Evolutionary conservation across 1,140 invertebrate species (phyloP), one percentile per base, ranked within the genome.

Genomic region (Tetramorium alpestre): DNA sequence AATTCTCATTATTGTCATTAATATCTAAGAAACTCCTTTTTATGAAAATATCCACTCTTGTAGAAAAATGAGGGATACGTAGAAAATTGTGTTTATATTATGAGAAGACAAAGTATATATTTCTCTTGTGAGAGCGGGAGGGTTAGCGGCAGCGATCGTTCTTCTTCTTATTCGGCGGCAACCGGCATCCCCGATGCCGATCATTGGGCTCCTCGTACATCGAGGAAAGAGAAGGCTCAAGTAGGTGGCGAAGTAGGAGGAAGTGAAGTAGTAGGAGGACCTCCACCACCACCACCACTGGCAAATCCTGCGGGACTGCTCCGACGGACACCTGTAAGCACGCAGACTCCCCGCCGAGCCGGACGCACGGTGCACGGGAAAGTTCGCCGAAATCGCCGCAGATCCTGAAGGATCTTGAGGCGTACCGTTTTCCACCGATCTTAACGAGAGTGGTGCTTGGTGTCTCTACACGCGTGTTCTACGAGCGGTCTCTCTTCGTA

Each of bases 301-400:
- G 89, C 85, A 90, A 87, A 89, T 90, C 89, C 89, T 90, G 89
- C 88, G 78, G 88, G 89, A 90, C 88, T 89, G 85, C 85, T 89
- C 69, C 89, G 81, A 90, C 89, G 81, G 89, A 90, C 89, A 90
- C 89, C 89, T 90, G 89, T 90, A 90, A 90, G 89, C 89, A 90
- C 89, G 89, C 89, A 90, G 89, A 90, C 89, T 90, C 89, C 89
- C 89, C 85, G 89, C 81, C 56, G 86, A 81, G 84, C 78, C 67
- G 78, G 73, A 90, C 78, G 85, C 38, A 87, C 88, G 73, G 58
- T 62, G 88, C 73, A 87, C 51, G 87, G 80, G 78, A 81, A 87
- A 80, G 85, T 90, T 87, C 28, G 62, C 85, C 88, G 88, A 90
- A 87, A 82, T 86, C 58, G 77, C n/a, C 88, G 58, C 88, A 87